Base-by-base conservation (phyloP, 2,888 invertebrate genomes). In the Epinotia ramella region DNA sequence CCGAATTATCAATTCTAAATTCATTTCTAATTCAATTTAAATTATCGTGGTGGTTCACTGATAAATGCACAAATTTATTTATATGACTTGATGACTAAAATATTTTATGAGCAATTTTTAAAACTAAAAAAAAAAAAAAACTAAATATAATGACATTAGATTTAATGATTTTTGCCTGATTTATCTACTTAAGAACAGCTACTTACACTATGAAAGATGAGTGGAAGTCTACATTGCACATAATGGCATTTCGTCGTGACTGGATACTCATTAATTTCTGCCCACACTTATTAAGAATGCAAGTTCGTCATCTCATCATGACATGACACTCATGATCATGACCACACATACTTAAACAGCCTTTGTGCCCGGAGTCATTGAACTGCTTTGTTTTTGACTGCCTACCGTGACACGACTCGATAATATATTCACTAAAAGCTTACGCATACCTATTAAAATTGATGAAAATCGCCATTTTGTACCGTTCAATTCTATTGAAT, bases 371-470 rank as follows among this genome's bases (percentile, higher is more conserved):
- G 44, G 76, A 2, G 67, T 67, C 76, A 33, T 57, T 56, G 72
- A 76, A 57, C 76, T 33, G 9, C 63, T 76, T 76, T 76, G 76
- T 76, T 76, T 76, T 72, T 67, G 76, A 76, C 76, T 76, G 40
- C 16, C 53, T 18, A 66, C 28, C 76, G 76, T 76, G 71, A 67
- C 72, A 33, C 9, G 76, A 67, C 66, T 76, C 20, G 60, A 57
- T 76, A 67, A 72, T 76, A 18, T 76, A 63, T 76, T 76, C 71
- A 28, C 16, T 57, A 71, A 65, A 11, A 62, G 62, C 60, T 71
- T 53, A 67, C 60, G 65, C 56, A 62, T 62, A 28, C 24, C 24
- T 28, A 70, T 66, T 57, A 44, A 20, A n/a, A 69, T 63, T 46
- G 20, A 33, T 44, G 40, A 28, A 40, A 69, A 59, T 64, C 24